Evolutionary conservation across 2,888 invertebrate species (phyloP).

Genomic region (Galeopsomyia nigrocyanea): DNA sequence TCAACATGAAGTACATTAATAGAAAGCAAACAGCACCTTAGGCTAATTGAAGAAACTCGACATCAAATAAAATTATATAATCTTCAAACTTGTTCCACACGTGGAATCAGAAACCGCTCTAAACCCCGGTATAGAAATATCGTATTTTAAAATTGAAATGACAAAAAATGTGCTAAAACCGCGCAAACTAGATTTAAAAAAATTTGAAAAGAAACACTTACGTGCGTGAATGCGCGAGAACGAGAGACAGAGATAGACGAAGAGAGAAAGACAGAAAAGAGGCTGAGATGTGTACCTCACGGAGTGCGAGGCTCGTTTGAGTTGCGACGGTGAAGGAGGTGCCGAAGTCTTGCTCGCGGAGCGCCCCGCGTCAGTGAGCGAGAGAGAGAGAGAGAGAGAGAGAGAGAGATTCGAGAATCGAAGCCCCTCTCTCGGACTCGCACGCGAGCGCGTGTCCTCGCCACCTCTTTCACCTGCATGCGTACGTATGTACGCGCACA

Average conservation of each 20-base stretch:
- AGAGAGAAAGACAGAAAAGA: neutral
- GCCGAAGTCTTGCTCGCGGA: conserved; percentile 64
- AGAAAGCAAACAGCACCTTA: too few relatives aligned
- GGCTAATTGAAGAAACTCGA: too few relatives aligned
- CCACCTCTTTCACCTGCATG: conserved; percentile 42
- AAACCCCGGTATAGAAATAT: too few relatives aligned
- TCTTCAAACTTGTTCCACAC: too few relatives aligned
- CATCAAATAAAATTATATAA: too few relatives aligned
- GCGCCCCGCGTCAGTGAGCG: conserved; percentile 57
- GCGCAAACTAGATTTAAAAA: neutral
- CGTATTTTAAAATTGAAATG: too few relatives aligned
- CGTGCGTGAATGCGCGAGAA: neutral
- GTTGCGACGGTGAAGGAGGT: conserved; percentile 65
- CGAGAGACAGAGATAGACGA: neutral
- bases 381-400: conserved; percentile 57
- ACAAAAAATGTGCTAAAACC: too few relatives aligned
- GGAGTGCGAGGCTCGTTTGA: conserved; percentile 68
- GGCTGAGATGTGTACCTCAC: conserved; percentile 62
- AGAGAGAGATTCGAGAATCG: conserved; percentile 57
- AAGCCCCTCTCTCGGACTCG: conserved; percentile 49
- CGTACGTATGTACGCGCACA: conserved; percentile 1
- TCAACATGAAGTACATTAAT: too few relatives aligned
- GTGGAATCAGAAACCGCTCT: too few relatives aligned
- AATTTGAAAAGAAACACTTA: neutral
- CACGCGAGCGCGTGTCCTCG: conserved; percentile 19